Percentiles rank a stretch among this genome's conserved stretches.
phyloP scores from a whole-genome alignment of 92 coral and sea anemone genomes.

The Virgularia gustaviana region DNA sequence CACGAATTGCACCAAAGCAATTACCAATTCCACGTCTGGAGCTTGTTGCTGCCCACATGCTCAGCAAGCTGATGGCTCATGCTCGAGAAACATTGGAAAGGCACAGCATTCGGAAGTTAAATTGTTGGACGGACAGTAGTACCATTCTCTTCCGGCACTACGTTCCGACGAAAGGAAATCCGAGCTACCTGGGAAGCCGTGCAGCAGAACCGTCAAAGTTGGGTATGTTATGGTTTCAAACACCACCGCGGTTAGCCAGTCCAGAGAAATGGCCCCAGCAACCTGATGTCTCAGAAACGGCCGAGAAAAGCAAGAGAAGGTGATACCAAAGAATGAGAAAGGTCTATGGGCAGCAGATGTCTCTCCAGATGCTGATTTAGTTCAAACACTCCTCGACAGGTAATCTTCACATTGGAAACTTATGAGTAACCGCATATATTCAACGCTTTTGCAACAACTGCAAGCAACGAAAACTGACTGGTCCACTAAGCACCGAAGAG shows the following conservation, averaged over 20 bases:
- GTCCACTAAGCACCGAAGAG: constrained; percentile 37
- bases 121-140: constrained; percentile 50
- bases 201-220: constrained; percentile 42
- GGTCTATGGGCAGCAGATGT: constrained; percentile 12
- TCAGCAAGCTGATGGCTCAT: constrained; percentile 45
- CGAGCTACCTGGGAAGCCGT: constrained; percentile 49
- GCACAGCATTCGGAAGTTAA: constrained; percentile 17
- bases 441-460: constrained; percentile 48
- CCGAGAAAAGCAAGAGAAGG: constrained; percentile 34
- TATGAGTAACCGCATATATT: constrained; percentile 49
- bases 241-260: constrained; percentile 43
- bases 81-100: constrained; percentile 29
- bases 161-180: constrained; percentile 49
- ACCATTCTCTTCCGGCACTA: constrained; percentile 34
- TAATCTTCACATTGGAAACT: too few relatives aligned
- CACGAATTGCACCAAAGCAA: too few relatives aligned
- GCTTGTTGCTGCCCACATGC: too few relatives aligned
- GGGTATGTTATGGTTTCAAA: constrained; percentile 34
- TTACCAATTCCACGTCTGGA: too few relatives aligned
- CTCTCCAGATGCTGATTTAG: too few relatives aligned
- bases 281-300: constrained; percentile 45
- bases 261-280: constrained; percentile 34
- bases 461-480: constrained; percentile 8
- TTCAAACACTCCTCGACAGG: too few relatives aligned
- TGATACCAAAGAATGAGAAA: not conserved